Base-by-base conservation (phyloP, 2,113 vertebrate species). In the Pterophyllum scalare region DNA sequence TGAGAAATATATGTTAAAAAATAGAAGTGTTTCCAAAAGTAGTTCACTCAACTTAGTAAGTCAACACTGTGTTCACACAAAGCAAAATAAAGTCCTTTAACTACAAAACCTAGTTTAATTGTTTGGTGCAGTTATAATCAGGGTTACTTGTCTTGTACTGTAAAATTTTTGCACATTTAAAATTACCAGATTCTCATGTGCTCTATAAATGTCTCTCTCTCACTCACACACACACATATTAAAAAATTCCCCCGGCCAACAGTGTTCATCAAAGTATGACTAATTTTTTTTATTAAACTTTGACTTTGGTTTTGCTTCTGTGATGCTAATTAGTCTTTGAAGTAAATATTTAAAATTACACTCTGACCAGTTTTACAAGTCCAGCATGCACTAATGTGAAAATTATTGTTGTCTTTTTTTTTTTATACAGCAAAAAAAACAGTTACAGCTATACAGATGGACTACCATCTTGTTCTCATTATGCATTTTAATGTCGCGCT, bases 401-500 rank as follows among this genome's bases (percentile, higher is more conserved):
- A 78, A 70, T 24, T 59, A 54, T 59, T 65, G 33, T 54, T 75
- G 35, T 56, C 10, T 31, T 49, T 28, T 43, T 72, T 72, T 52
- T 28, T 70, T 8, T 24, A 20, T 52, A 20, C 43, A 70, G 9
- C 6, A 20, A n/a, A 74, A 74, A 74, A 43, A 46, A 24, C 6
- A 60, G 49, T n/a, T 49, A 61, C 58, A 82, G 74, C 60, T 86
- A 54, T 60, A 59, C 46, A 59, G 72, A 72, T 64, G 77, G 54
- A 77, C 31, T 7, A 2, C 61, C 59, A 83, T 80, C 80, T 87
- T 92, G 80, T 82, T 89, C 84, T 79, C n/a, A 81, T 88, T 85
- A 80, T 70, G 58, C 10, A 4, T 80, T 85, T 74, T 6, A 79
- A 40, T 43, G 26, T 90, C 78, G 85, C 62, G 52, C 77, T 70